Conservation (phyloP, 37 sponge, comb jelly and placozoan species). For the Chondrilla cf. caribensis region DNA sequence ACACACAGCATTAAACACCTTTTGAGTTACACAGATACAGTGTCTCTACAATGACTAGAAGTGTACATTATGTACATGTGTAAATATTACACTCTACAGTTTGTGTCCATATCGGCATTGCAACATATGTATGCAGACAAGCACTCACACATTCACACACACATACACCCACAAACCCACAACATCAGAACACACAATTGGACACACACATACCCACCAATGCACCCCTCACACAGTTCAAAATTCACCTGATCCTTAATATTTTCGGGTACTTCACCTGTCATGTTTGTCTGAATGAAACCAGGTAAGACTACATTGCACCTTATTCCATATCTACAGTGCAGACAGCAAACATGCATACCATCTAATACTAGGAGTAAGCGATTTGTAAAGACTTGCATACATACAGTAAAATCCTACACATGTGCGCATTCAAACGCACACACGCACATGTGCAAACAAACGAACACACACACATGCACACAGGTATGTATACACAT, state of each 20-base stretch:
- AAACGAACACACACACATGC: no score
- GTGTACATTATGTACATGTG: no score
- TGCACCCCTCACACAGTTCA: background rate
- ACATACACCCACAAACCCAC: no score
- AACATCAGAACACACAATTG: no score
- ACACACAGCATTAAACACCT: no score
- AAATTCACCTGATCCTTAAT: constrained; percentile 33
- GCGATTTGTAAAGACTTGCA: background rate
- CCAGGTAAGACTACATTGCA: constrained; percentile 80
- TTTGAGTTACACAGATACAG: no score
- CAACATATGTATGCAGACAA: background rate
- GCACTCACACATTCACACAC: background rate
- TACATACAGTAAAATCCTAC: background rate
- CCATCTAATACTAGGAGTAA: background rate
- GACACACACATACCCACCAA: background rate
- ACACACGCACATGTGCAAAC: background rate
- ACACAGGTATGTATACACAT: no score
- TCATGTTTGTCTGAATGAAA: constrained; percentile 64
- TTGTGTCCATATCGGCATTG: background rate
- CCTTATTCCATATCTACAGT: constrained; percentile 57
- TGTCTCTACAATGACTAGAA: background rate
- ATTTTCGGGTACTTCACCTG: constrained; percentile 35
- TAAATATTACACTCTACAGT: no score
- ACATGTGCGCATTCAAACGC: background rate
- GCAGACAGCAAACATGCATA: background rate